Evolutionary conservation across 2,797 vertebrate genomes (phyloP).

Genomic region (Huso huso): DNA sequence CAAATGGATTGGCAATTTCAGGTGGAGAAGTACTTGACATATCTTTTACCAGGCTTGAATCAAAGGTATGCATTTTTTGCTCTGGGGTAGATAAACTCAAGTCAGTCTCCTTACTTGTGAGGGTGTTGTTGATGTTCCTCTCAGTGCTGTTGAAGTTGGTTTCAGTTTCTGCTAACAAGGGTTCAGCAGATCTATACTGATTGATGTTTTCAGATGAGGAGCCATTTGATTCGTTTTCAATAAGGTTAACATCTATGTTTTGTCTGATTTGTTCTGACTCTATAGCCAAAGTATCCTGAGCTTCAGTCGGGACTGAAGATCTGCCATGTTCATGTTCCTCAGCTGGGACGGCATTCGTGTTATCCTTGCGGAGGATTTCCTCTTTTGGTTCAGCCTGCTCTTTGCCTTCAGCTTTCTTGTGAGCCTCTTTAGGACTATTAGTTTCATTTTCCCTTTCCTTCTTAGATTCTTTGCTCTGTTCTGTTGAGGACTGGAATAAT

Average conservation of each 20-base stretch:
- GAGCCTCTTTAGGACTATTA: constrained; percentile 2
- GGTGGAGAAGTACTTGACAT: not conserved
- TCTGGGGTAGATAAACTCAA: constrained; percentile 1
- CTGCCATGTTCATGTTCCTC: not conserved
- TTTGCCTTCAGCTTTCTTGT: constrained; percentile 3
- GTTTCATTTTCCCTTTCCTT: constrained; percentile 20
- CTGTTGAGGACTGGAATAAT: constrained; percentile 45
- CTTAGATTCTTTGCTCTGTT: constrained; percentile 26
- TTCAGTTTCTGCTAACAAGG: not conserved
- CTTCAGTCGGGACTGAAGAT: not conserved
- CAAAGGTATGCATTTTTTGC: constrained; percentile 3
- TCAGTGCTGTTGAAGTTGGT: constrained; percentile 3
- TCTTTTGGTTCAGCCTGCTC: not conserved
- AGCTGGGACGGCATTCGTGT: not conserved
- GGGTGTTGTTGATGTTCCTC: not conserved
- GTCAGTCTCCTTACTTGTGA: not conserved
- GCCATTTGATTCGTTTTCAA: not conserved
- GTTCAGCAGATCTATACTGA: not conserved
- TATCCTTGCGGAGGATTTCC: not conserved
- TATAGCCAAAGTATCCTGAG: not conserved
- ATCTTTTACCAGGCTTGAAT: constrained; percentile 2
- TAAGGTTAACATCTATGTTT: constrained; percentile 5
- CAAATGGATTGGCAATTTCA: constrained; percentile 11
- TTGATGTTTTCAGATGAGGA: constrained; percentile 9
- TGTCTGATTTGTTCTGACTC: constrained; percentile 4